Conservation (phyloP, 1,140 invertebrate species). For the Charaxes varanes region DNA sequence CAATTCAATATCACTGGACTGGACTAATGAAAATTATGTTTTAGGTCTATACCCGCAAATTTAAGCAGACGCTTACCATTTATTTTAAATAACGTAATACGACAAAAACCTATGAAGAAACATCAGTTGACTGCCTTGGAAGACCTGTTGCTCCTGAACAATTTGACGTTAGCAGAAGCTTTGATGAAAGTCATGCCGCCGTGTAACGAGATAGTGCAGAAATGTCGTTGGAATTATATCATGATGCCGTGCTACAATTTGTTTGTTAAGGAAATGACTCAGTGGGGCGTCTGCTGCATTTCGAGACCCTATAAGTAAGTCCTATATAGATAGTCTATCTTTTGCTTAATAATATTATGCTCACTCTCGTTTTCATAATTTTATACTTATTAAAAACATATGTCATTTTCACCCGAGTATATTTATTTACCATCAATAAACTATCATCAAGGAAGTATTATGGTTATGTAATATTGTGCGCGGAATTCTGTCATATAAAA, state of each 20-base stretch:
- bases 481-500: too few relatives aligned
- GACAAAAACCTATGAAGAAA: conserved; percentile 20
- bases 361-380: too few relatives aligned
- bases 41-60: conserved; percentile 21
- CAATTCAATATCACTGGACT: too few relatives aligned
- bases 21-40: too few relatives aligned
- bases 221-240: conserved; percentile 37
- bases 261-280: conserved; percentile 37
- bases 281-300: conserved; percentile 48
- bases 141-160: conserved; percentile 24
- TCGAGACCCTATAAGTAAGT: conserved; percentile 34
- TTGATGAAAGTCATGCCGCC: conserved; percentile 31
- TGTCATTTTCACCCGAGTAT: too few relatives aligned
- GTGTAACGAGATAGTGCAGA: conserved; percentile 28
- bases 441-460: too few relatives aligned
- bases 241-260: conserved; percentile 32
- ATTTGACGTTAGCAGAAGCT: conserved; percentile 28
- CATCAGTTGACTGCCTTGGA: conserved; percentile 32
- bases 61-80: conserved; percentile 21
- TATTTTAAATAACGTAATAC: conserved; percentile 27
- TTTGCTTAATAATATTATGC: too few relatives aligned
- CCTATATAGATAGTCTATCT: not conserved
- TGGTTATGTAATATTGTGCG: too few relatives aligned
- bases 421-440: too few relatives aligned
- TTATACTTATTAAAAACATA: too few relatives aligned